Percentiles rank a stretch among this genome's conserved stretches.
Evolutionary conservation across 2,113 vertebrate species (phyloP).

Genomic region (Rousettus leschenaultii): DNA sequence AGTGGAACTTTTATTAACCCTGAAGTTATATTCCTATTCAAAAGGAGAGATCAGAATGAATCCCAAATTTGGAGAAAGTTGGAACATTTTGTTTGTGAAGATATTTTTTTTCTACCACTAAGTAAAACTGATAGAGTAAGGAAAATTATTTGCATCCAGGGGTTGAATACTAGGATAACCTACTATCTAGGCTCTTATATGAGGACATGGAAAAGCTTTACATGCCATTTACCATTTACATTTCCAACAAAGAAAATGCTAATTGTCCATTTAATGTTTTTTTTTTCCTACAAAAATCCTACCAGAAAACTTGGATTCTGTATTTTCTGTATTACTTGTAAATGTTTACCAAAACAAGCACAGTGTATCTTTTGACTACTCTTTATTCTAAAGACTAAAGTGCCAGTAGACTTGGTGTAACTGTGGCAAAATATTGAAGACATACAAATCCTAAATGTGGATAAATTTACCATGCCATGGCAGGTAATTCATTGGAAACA

Average conservation of each 20-base stretch:
- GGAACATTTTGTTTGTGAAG: neutral
- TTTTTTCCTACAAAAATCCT: conserved; percentile 17
- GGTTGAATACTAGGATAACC: neutral
- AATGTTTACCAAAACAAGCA: conserved; percentile 9
- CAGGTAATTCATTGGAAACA: neutral
- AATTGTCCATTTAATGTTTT: neutral
- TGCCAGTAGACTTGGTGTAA: neutral
- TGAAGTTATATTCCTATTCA: neutral
- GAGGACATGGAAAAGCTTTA: neutral
- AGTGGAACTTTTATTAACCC: neutral
- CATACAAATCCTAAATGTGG: neutral
- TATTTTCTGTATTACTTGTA: neutral
- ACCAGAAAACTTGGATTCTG: neutral
- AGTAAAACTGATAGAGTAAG: neutral
- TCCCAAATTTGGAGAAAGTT: neutral
- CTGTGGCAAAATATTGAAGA: neutral
- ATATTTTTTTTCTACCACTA: neutral
- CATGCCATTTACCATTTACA: neutral
- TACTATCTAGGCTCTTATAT: neutral
- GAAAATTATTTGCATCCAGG: conserved; percentile 35
- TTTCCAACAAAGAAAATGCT: conserved; percentile 13
- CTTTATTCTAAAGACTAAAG: neutral
- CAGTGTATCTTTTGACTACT: neutral
- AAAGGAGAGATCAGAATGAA: conserved; percentile 31
- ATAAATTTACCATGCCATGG: neutral